A percentile compares a stretch with the other conserved stretches of the same genome.
Conservation (phyloP, 2,888 invertebrate genomes). For the Orthosia gracilis region DNA sequence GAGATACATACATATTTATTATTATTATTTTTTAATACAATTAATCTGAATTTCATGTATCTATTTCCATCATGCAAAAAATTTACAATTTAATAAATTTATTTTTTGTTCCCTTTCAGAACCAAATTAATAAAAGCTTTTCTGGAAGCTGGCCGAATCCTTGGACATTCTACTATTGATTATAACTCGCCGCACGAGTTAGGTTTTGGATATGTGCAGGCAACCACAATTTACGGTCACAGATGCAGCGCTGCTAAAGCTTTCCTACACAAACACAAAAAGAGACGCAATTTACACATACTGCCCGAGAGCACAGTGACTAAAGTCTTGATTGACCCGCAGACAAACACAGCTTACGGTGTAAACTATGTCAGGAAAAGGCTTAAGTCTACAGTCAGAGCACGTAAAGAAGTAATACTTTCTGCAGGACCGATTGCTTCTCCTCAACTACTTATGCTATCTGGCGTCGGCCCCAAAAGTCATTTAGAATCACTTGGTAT, state of each 20-base stretch:
- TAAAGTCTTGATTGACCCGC: slow-evolving; percentile 92
- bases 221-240: slow-evolving; percentile 90
- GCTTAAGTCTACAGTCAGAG: slow-evolving; percentile 87
- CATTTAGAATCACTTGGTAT: slow-evolving; percentile 90
- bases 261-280: slow-evolving; percentile 91
- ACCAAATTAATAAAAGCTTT: slow-evolving; percentile 87
- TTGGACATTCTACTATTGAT: slow-evolving; percentile 93
- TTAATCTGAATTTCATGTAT: neutral
- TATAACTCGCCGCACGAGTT: slow-evolving; percentile 92
- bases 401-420: slow-evolving; percentile 95
- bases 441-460: slow-evolving; percentile 97
- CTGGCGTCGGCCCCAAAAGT: slow-evolving; percentile 92
- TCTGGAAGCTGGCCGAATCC: slow-evolving; percentile 92
- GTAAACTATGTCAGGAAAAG: slow-evolving; percentile 92
- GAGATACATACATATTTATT: too few relatives aligned
- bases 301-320: slow-evolving; percentile 92
- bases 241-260: slow-evolving; percentile 93
- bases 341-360: slow-evolving; percentile 92
- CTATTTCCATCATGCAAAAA: neutral
- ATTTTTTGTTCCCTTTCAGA: slow-evolving; percentile 71
- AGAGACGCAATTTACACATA: slow-evolving; percentile 93
- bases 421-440: slow-evolving; percentile 97
- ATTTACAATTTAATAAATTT: neutral
- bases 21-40: too few relatives aligned
- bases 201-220: slow-evolving; percentile 93